Evolutionary conservation across 2,113 vertebrate species (phyloP), one percentile per base, ranked within the genome.

Genomic region (Sinocyclocheilus maitianheensis): DNA sequence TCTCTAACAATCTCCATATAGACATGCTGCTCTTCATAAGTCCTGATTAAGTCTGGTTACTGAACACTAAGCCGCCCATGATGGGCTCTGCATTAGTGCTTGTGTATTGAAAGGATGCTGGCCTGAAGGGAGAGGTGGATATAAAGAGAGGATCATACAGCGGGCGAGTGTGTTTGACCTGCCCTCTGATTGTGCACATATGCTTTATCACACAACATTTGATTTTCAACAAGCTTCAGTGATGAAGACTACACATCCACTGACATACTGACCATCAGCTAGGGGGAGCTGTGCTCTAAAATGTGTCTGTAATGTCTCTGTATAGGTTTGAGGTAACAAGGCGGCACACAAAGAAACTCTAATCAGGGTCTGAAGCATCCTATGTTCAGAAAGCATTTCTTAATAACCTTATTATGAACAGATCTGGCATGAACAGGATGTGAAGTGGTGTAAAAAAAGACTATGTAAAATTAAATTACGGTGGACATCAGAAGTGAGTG

Each of bases 1-100:
- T 18, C 74, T 58, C 60, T 30, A 81, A 87, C 83, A 89, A 58
- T 46, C n/a, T 74, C 84, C 77, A 76, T 53, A 65, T 2, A 30
- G 80, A 82, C 80, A 62, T 71, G 51, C 75, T 34, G 83, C 30
- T 83, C 81, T 74, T 84, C 51, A 82, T 67, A 69, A 74, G 81
- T 84, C 81, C 81, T 72, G 82, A 72, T 84, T 72, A 34, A 84
- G 81, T 85, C 84, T 83, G 13, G 63, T 43, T 24, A 40, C 67
- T 58, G 18, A 83, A 74, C 81, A 74, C 81, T 83, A 83, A 83
- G 81, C 67, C 14, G 30, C 11, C 18, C 22, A 9, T 74, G 51
- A 84, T 74, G 69, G 82, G 12, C 51, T 84, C 82, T 24, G 82
- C 82, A 75, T 75, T 72, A 37, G 24, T 53, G 46, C 65, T 26